phyloP scores from a whole-genome alignment of 2,797 vertebrate genomes.

The Microctenopoma stevenorrisi region DNA sequence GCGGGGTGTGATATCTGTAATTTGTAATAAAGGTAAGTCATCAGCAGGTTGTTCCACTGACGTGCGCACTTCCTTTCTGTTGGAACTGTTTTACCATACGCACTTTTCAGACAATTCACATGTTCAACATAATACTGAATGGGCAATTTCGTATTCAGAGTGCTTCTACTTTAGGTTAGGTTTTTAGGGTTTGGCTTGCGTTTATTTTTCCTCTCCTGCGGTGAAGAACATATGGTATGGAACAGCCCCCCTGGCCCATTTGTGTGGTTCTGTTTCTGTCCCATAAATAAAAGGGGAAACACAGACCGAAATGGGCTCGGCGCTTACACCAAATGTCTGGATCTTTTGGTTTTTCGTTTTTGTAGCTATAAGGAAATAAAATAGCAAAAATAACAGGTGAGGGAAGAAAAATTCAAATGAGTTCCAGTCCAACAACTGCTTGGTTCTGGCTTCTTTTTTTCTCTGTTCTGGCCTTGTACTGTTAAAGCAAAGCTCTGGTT shows the following conservation, averaged over 20 bases:
- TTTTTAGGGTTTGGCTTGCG: slow-evolving; percentile 68
- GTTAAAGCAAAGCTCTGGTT: slow-evolving; percentile 58
- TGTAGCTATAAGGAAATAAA: slow-evolving; percentile 29
- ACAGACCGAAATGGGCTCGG: slow-evolving; percentile 38
- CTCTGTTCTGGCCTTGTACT: slow-evolving; percentile 41
- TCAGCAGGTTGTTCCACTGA: slow-evolving; percentile 22
- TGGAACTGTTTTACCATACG: slow-evolving; percentile 48
- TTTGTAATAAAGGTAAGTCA: slow-evolving; percentile 45
- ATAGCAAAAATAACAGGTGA: slow-evolving; percentile 60
- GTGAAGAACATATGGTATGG: slow-evolving; percentile 56
- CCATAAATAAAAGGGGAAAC: slow-evolving; percentile 72
- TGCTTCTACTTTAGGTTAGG: slow-evolving; percentile 63
- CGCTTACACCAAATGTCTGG: slow-evolving; percentile 67
- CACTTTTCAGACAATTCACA: slow-evolving; percentile 46
- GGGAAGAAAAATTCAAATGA: slow-evolving; percentile 45
- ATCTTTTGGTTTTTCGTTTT: slow-evolving; percentile 37
- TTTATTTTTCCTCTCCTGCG: slow-evolving; percentile 76
- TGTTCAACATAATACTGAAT: slow-evolving; percentile 52
- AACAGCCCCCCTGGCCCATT: slow-evolving; percentile 65
- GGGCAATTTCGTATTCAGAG: slow-evolving; percentile 64
- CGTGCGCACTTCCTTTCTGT: slow-evolving; percentile 18
- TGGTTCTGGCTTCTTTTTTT: slow-evolving; percentile 20
- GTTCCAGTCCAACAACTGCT: slow-evolving; percentile 38
- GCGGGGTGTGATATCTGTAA: slow-evolving; percentile 59
- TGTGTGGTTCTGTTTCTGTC: slow-evolving; percentile 72